Base-by-base conservation (phyloP, 2,113 vertebrate genomes). In the Chionodraco myersi region DNA sequence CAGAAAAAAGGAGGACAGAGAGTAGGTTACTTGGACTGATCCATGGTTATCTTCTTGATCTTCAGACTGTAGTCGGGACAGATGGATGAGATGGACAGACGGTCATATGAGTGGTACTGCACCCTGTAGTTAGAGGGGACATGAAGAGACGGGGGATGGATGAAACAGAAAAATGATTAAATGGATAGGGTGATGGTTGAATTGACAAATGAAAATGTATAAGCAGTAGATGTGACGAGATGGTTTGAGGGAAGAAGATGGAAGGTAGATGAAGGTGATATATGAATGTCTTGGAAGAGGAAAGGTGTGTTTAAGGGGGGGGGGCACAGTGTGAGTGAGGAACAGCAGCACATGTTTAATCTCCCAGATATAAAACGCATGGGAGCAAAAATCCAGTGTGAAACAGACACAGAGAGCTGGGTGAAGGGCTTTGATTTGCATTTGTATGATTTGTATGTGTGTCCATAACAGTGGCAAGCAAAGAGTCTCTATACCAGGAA, bases 41-140 rank as follows among this genome's bases (percentile, higher is more conserved):
- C 95, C 94, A 92, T 67, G 85, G 92, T 80, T 90, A 95, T 93
- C 92, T 93, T 96, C 93, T 93, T 95, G 84, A 95, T 94, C 94
- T 94, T 95, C 93, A 94, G 84, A 90, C 91, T 94, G 94, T 94
- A 95, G 94, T 96, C 94, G 62, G 94, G 92, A 94, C 92, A 94
- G 86, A 95, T 91, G 91, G 95, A 94, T 93, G 94, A 94, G 84
- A 95, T 92, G 88, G 93, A 95, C 86, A 95, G 92, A 91, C 94
- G 95, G 77, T 96, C 94, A 90, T 94, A 96, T 95, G 95, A 95
- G 85, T 92, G 92, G 91, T 93, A 93, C 89, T 90, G 94, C 80
- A 75, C 77, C 93, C 94, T 95, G 94, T 88, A 85, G 89, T 77
- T 45, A 80, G 72, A 82, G 82, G 83, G 87, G 74, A 88, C 72